These are phyloP conservation scores for Panurus biarmicus DNA, from an alignment of 2,113 vertebrate genomes.

Conservation along the genomic window DNA sequence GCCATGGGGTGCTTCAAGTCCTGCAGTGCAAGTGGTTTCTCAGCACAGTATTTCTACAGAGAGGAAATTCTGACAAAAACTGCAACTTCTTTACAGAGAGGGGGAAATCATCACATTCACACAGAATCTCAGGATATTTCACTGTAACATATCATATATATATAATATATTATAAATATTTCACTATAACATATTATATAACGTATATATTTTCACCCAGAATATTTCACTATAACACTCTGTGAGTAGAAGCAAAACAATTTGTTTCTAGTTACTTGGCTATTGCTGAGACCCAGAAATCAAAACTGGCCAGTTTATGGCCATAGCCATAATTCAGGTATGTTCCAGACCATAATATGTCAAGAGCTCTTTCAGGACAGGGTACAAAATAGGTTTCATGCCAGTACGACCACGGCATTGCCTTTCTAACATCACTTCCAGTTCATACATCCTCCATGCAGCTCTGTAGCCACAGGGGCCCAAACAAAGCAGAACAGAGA, in stretches of 20 bases:
- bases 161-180: too few relatives aligned
- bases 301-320: not conserved
- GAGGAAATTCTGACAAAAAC: not conserved
- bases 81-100: not conserved
- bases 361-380: fast-evolving
- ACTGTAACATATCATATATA: not conserved
- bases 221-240: not conserved
- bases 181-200: not conserved
- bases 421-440: not conserved
- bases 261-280: not conserved
- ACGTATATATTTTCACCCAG: too few relatives aligned
- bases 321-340: not conserved
- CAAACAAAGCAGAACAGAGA: fast-evolving
- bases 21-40: not conserved
- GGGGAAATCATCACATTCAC: fast-evolving
- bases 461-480: not conserved
- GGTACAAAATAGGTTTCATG: not conserved
- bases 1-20: not conserved
- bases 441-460: not conserved
- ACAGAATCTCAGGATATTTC: not conserved
- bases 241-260: not conserved
- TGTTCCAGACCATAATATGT: not conserved
- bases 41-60: not conserved
- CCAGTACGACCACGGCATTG: fast-evolving
- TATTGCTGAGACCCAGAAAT: not conserved